A percentile compares a stretch with the other conserved stretches of the same genome.
Conservation (phyloP, 2,888 invertebrate genomes). For the Scrobipalpa costella region DNA sequence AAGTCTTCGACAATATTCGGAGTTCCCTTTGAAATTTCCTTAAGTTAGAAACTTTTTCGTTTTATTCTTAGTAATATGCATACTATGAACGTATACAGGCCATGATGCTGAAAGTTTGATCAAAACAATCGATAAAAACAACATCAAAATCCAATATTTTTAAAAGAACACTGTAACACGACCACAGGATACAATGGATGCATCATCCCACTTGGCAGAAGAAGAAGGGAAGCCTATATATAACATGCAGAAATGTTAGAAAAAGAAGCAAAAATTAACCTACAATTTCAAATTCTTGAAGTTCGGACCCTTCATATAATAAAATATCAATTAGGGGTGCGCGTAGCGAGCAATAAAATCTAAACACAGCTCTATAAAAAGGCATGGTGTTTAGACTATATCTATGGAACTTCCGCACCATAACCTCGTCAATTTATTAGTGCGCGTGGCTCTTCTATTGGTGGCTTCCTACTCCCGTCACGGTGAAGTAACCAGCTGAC, state of each 20-base stretch:
- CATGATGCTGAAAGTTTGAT: too few relatives aligned
- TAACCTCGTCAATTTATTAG: constrained; percentile 57
- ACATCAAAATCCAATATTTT: too few relatives aligned
- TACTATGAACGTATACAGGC: too few relatives aligned
- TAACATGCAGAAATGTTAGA: background rate
- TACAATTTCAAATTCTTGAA: background rate
- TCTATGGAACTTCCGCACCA: constrained; percentile 27
- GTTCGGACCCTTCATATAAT: background rate
- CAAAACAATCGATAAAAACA: too few relatives aligned
- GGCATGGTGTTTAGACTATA: background rate
- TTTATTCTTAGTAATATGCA: too few relatives aligned
- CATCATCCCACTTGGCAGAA: too few relatives aligned
- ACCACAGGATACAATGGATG: too few relatives aligned
- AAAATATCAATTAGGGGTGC: too few relatives aligned
- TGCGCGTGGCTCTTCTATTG: constrained; percentile 40
- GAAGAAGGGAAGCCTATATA: background rate
- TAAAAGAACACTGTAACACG: too few relatives aligned
- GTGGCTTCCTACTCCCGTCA: constrained; percentile 47
- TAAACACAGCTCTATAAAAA: background rate
- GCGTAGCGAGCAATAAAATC: background rate
- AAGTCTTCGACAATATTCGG: background rate
- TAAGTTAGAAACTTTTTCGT: background rate
- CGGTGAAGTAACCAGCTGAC: background rate
- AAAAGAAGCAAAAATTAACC: background rate
- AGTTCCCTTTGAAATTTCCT: background rate